A percentile compares a stretch with the other conserved stretches of the same genome.
Conservation (phyloP, 2,113 vertebrate genomes). For the Heterotis niloticus region DNA sequence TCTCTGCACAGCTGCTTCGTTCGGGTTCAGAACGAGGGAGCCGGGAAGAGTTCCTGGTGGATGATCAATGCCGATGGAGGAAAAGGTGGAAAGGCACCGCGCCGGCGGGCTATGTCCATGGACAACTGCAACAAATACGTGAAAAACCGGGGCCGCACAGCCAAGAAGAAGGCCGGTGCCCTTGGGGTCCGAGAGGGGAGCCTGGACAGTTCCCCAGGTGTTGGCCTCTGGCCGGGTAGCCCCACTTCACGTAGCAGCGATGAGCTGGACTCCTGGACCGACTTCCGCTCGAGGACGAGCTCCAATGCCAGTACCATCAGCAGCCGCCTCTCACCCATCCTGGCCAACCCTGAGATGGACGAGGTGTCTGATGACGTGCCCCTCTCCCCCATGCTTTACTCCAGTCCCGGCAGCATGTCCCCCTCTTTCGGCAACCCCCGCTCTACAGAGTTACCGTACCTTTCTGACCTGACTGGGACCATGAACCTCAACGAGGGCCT, state of each 20-base stretch:
- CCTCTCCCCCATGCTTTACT: constrained; percentile 91
- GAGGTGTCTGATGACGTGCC: constrained; percentile 83
- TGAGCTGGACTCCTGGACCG: constrained; percentile 91
- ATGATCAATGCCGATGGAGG: constrained; percentile 95
- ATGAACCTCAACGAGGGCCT: constrained; percentile 96
- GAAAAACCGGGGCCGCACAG: constrained; percentile 85
- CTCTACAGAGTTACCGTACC: constrained; percentile 78
- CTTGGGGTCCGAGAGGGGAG: constrained; percentile 78
- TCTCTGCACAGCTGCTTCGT: constrained; percentile 95
- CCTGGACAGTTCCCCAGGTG: constrained; percentile 80
- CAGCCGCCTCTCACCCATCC: constrained; percentile 88
- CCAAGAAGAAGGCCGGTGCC: constrained; percentile 92
- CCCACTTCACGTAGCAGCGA: constrained; percentile 94
- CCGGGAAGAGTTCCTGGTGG: constrained; percentile 98
- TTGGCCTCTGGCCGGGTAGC: constrained; percentile 91
- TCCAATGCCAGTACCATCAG: constrained; percentile 96
- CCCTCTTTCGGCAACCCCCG: constrained; percentile 77
- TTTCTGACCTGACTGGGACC: constrained; percentile 92
- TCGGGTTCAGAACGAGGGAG: constrained; percentile 95
- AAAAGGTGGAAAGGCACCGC: constrained; percentile 90
- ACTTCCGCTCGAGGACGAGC: constrained; percentile 94
- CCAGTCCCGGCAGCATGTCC: constrained; percentile 86
- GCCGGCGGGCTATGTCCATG: constrained; percentile 92
- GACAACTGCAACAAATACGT: constrained; percentile 97
- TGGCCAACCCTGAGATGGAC: constrained; percentile 87